These are phyloP conservation scores for Pristiophorus japonicus DNA, from an alignment of 2,113 vertebrate species.

Conservation along the genomic window DNA sequence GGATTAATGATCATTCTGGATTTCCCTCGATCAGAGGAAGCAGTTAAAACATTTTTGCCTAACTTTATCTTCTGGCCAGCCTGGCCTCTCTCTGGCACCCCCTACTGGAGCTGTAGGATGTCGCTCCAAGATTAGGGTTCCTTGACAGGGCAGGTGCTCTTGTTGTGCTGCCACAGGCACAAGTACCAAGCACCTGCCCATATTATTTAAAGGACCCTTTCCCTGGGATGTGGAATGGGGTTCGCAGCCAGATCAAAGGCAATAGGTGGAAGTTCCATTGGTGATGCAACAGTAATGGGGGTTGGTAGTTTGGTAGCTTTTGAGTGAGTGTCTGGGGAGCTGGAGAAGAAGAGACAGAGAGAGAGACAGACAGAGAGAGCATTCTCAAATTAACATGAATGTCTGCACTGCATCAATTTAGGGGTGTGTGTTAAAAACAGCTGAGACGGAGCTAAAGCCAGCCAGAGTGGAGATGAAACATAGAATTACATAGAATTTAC, in stretches of 20 bases:
- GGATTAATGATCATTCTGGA: background rate
- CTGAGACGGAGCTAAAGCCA: background rate
- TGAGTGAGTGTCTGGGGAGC: background rate
- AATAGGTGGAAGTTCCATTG: background rate
- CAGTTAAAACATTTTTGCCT: background rate
- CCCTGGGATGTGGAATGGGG: background rate
- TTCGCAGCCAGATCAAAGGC: background rate
- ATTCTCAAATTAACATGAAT: no score
- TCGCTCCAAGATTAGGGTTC: background rate
- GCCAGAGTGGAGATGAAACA: background rate
- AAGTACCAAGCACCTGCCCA: background rate
- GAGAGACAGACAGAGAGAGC: background rate
- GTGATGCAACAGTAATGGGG: background rate
- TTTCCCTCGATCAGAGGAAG: no score
- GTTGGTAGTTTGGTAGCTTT: background rate
- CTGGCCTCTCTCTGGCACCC: background rate
- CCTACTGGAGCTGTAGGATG: background rate
- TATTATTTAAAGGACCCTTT: background rate
- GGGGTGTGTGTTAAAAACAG: background rate
- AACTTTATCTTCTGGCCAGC: background rate
- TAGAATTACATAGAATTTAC: background rate
- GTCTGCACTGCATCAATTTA: background rate
- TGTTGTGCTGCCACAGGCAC: background rate
- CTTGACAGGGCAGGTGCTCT: background rate
- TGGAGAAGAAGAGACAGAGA: background rate